Evolutionary conservation across 2,797 vertebrate genomes (phyloP), one percentile per base, ranked within the genome.

Genomic region (Dicrostonyx torquatus): DNA sequence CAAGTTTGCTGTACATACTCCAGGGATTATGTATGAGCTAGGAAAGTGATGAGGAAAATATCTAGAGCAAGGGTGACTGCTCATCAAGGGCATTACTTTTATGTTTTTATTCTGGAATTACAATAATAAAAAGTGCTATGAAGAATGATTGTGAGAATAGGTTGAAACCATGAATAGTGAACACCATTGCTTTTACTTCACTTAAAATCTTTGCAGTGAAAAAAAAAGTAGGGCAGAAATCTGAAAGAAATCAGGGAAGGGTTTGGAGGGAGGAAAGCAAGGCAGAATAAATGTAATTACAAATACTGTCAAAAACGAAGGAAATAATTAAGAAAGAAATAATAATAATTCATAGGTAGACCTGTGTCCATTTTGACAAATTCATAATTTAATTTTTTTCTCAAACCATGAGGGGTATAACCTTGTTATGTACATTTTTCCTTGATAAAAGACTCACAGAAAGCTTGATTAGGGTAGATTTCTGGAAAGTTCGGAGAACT

Each of bases 401-500:
- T 2, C 20, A 92, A 3, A 58, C 66, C 31, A 31, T 89, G 31
- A 8, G 31, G 13, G 4, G 40, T 29, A 22, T n/a, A 85, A 45
- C 20, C 4, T 68, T 45, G 1, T 20, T 58, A n/a, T 45, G 66
- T 13, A 45, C 31, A 45, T 31, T 37, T 22, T 93, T 55, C 90
- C 84, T 90, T 77, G 12, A 85, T 77, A 37, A 94, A 90, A 62
- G 0, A 99, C 99, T 99, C 98, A 99, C 99, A 99, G 80, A 83
- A 97, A 79, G 99, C 98, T 48, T 90, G 53, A 48, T 98, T 98
- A 64, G 99, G 99, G 6, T 99, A 99, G 85, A 96, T 98, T 6
- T 97, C 95, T 66, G 99, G 99, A 93, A 99, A 99, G 89, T 99
- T 99, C 66, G 98, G 97, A 17, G 99, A 99, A 43, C 94, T 99